Conservation (phyloP, 2,888 invertebrate species). For the Willowsia nigromaculata region DNA sequence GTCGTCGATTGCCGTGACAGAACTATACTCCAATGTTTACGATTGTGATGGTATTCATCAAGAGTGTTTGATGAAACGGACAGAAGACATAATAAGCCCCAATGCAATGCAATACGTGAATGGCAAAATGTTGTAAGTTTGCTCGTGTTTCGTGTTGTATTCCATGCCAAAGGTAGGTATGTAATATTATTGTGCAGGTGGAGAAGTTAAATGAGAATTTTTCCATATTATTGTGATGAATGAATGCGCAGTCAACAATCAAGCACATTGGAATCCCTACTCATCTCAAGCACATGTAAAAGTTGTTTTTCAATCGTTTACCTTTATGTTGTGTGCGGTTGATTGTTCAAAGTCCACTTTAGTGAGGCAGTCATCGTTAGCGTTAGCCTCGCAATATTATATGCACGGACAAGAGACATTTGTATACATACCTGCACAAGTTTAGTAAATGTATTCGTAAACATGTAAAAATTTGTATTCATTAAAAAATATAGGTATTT, state of each 20-base stretch:
- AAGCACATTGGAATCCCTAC: background rate
- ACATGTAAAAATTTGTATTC: no score
- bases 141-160: no score
- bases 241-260: background rate
- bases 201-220: no score
- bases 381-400: background rate
- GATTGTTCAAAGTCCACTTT: background rate
- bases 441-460: no score
- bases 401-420: background rate
- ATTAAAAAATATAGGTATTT: no score
- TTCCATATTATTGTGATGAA: background rate
- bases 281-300: background rate
- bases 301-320: no score
- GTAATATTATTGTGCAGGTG: no score
- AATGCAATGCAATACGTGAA: no score
- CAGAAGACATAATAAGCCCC: background rate
- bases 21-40: background rate
- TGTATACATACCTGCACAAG: no score
- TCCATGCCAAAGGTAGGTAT: no score
- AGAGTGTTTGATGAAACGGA: background rate
- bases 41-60: background rate
- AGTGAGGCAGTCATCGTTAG: background rate
- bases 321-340: no score
- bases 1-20: constrained; percentile 27
- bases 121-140: no score